Evolutionary conservation across 2,113 vertebrate species (phyloP).

Genomic region (Saimiri boliviensis): DNA sequence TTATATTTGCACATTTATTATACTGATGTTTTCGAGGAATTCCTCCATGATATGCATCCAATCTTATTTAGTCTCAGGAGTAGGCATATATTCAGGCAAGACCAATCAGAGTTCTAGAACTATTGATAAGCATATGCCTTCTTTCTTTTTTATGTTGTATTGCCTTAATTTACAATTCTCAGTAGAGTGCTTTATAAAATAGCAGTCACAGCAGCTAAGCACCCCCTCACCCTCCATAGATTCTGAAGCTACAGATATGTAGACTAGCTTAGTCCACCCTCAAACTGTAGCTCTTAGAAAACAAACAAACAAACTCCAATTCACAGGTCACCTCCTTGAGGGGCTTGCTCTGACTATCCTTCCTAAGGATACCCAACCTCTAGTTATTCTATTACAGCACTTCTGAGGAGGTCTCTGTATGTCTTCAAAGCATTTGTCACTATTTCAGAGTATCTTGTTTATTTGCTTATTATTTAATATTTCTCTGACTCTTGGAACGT

Average conservation of each 20-base stretch:
- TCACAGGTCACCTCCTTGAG: background rate
- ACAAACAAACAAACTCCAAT: background rate
- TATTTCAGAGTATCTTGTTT: background rate
- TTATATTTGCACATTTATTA: background rate
- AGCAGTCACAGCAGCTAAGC: background rate
- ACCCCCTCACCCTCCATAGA: background rate
- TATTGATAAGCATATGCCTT: background rate
- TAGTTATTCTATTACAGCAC: background rate
- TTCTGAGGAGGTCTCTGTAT: background rate
- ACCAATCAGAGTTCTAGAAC: background rate
- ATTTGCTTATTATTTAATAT: background rate
- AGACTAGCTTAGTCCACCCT: background rate
- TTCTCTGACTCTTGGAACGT: background rate
- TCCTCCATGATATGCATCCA: background rate
- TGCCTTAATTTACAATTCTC: background rate
- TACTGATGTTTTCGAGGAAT: background rate
- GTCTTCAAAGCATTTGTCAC: background rate
- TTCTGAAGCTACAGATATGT: background rate
- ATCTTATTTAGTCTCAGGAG: background rate
- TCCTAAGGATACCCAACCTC: background rate
- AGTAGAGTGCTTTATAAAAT: background rate
- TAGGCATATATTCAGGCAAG: background rate
- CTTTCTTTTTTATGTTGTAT: background rate
- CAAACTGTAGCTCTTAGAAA: background rate
- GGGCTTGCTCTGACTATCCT: background rate